Conservation (phyloP, 1,140 invertebrate species). For the Hirudo medicinalis region DNA sequence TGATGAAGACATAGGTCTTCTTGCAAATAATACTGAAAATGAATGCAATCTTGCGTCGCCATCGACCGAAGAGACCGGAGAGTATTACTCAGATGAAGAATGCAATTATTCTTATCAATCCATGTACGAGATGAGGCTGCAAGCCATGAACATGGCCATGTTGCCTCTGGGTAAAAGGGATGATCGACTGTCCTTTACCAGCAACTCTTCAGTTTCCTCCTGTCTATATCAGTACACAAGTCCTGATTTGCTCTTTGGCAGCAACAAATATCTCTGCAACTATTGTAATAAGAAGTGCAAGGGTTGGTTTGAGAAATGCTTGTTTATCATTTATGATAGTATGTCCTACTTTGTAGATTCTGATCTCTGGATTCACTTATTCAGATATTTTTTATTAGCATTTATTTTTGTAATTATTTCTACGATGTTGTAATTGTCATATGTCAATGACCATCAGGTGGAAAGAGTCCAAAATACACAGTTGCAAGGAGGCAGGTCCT, state of each 20-base stretch:
- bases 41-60: background rate
- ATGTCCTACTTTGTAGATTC: background rate
- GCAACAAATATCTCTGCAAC: conserved; percentile 82
- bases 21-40: conserved; percentile 2
- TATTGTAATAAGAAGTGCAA: conserved; percentile 56
- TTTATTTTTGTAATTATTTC: background rate
- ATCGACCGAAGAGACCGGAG: background rate
- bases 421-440: background rate
- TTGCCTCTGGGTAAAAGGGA: conserved; percentile 45
- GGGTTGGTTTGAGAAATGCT: conserved; percentile 26
- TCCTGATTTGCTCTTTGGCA: conserved; percentile 69
- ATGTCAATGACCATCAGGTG: conserved; percentile 27
- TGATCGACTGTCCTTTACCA: conserved; percentile 49
- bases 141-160: conserved; percentile 14
- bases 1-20: background rate
- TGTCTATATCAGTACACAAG: conserved; percentile 82
- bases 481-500: conserved; percentile 81
- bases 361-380: background rate
- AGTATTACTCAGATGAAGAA: background rate
- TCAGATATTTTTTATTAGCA: background rate
- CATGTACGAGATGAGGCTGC: background rate
- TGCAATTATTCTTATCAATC: background rate
- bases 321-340: background rate
- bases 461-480: conserved; percentile 63
- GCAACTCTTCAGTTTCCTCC: conserved; percentile 60